Evolutionary conservation across 1,140 invertebrate species (phyloP), one percentile per base, ranked within the genome.

Genomic region (Trachymyrmex cornetzi): DNA sequence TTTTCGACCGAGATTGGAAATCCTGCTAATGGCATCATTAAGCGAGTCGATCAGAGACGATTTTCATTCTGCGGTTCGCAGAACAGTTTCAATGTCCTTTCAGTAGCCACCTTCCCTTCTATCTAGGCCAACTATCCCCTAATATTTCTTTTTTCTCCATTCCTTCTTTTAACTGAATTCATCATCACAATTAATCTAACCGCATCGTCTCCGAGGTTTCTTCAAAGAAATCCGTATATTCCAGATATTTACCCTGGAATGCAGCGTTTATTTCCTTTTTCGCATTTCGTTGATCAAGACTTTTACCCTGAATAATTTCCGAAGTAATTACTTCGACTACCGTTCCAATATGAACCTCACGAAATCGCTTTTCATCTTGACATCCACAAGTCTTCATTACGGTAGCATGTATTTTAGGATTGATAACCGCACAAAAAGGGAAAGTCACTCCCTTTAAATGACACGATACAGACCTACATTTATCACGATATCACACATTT

Each of bases 21-120:
- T 14, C 19, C 22, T 19, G 48, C 50, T 71, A 71, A 71, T 75
- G 79, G 84, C 24, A 64, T 79, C 86, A 79, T 87, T 87, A 74
- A 74, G 69, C 53, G 14, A 24, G 30, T 84, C 66, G 38, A 66
- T 86, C 66, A 19, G 55, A 55, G 55, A 7, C 53, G 50, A 88
- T 50, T 87, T 30, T 80, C 57, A 24, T 53, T 24, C 38, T 14
- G 16, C 55, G 34, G 24, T 80, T 66, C 48, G n/a, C 66, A 22
- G n/a, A n/a, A n/a, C n/a, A n/a, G 14, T 22, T 57, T 69, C 48
- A 24, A 11, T n/a, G 30, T 71, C 9, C 48, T 27, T 57, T 53
- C 30, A 19, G 14, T 48, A n/a, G 1, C 3, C 6, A 16, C 9
- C n/a, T 55, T 22, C 22, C 14, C 16, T 55, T 34, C 22, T 38